Evolutionary conservation across 2,113 vertebrate genomes (phyloP).

Genomic region (Hiodon alosoides): DNA sequence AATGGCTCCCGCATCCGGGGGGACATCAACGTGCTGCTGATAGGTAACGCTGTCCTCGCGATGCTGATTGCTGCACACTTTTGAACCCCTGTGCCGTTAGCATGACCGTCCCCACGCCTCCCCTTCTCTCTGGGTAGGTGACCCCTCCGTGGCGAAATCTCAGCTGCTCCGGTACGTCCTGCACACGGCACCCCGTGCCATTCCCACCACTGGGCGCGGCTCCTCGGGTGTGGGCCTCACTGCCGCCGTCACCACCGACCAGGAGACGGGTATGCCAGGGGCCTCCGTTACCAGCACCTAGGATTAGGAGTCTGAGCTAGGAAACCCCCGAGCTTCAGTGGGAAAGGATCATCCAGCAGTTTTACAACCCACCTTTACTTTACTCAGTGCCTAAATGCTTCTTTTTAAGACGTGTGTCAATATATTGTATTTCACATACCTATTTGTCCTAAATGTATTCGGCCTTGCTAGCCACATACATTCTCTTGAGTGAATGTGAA

Average conservation of each 20-base stretch:
- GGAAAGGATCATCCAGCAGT: too few species aligned
- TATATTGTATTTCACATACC: too few species aligned
- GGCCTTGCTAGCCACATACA: too few species aligned
- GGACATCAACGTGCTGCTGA: conserved; percentile 93
- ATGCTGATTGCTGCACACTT: not conserved
- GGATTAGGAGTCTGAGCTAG: not conserved
- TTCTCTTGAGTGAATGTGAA: too few species aligned
- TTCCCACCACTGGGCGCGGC: conserved; percentile 92
- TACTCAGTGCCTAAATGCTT: too few species aligned
- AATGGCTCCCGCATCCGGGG: conserved; percentile 89
- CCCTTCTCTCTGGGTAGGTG: conserved; percentile 60
- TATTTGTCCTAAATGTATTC: too few species aligned
- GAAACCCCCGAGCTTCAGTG: too few species aligned
- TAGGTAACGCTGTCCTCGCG: conserved; percentile 61
- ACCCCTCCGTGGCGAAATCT: conserved; percentile 94
- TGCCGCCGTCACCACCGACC: conserved; percentile 89
- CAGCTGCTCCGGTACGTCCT: conserved; percentile 93
- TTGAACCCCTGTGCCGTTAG: not conserved
- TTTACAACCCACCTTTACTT: too few species aligned
- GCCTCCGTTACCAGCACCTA: not conserved
- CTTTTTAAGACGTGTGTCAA: too few species aligned
- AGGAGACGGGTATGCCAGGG: conserved; percentile 78
- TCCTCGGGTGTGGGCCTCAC: conserved; percentile 92
- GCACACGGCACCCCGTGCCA: conserved; percentile 82
- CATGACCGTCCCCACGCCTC: not conserved